Percentiles rank a stretch among this genome's conserved stretches.
Conservation (phyloP, 2,888 invertebrate species). For the Blastobasis lacticolella region DNA sequence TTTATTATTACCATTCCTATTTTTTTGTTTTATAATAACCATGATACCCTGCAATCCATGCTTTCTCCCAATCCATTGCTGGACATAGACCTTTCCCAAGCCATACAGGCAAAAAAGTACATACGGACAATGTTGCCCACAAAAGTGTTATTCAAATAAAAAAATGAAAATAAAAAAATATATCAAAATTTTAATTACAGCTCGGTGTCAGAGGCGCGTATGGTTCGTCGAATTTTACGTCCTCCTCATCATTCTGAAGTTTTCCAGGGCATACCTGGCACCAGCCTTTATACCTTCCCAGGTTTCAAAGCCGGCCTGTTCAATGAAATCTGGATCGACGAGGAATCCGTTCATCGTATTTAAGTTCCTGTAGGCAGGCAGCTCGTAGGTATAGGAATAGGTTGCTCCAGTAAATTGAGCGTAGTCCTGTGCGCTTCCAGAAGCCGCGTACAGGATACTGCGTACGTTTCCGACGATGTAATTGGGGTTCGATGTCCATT, state of each 20-base stretch:
- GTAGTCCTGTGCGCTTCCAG: slow-evolving; percentile 79
- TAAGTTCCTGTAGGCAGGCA: slow-evolving; percentile 58
- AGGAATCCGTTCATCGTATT: slow-evolving; percentile 60
- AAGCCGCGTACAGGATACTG: slow-evolving; percentile 66
- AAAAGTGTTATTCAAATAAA: background rate
- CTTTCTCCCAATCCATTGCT: background rate
- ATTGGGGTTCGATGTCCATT: slow-evolving; percentile 45
- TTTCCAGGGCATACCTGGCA: slow-evolving; percentile 39
- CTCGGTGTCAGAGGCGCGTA: background rate
- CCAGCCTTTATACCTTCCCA: slow-evolving; percentile 75
- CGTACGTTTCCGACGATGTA: slow-evolving; percentile 68
- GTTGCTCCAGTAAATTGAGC: slow-evolving; percentile 66
- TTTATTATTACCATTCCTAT: too few relatives aligned
- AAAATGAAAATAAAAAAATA: background rate
- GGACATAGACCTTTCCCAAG: background rate
- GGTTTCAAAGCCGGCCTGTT: slow-evolving; percentile 73
- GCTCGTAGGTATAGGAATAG: slow-evolving; percentile 76
- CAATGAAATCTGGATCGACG: slow-evolving; percentile 70
- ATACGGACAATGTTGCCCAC: background rate
- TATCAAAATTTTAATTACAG: background rate
- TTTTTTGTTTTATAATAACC: too few relatives aligned
- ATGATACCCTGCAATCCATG: too few relatives aligned
- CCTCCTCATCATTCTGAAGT: slow-evolving; percentile 8
- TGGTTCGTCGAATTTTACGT: background rate
- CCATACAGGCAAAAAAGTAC: background rate